Evolutionary conservation across 1,140 invertebrate genomes (phyloP), one percentile per base, ranked within the genome.

Genomic region (Eubasilissa regina): DNA sequence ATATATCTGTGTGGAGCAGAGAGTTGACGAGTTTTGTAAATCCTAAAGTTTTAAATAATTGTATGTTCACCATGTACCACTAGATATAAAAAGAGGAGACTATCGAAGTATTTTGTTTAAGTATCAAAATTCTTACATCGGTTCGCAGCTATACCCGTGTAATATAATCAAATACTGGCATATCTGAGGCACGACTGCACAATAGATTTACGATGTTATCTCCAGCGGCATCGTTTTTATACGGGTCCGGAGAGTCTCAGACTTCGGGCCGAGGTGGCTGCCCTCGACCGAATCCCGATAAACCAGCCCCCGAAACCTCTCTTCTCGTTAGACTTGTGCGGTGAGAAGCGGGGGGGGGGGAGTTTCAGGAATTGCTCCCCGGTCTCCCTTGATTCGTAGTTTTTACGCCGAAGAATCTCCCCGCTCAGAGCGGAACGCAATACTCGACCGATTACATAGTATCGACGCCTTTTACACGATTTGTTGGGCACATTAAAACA

Each of bases 271-370:
- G 75, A 76, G 80, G 80, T 81, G 75, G 80, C 75, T 81, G 80
- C 80, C 80, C 80, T 78, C 80, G 75, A 64, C 44, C 35, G 53
- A 56, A 74, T 74, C 75, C 68, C 68, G 80, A 77, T 74, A 78
- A 81, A 77, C 75, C 79, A 75, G 79, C 66, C 74, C 68, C 10
- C 13, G 21, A 48, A n/a, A 15, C 9, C 78, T 17, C 53, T 53
- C 12, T 55, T 53, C 48, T 51, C 12, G 4, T 47, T 3, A 6
- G 44, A 9, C 15, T 9, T 19, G 0, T 6, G 25, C 66, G 13
- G 21, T 21, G 55, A 4, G 19, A 25, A 45, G 58, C 9, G 19
- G 17, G 47, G 55, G 55, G 45, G 58, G 74, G 45, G 11, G 73
- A n/a, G n/a, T n/a, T 62, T 64, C 25, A 35, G 15, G 13, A 53